These are phyloP conservation scores for Drosophila mettleri DNA, from an alignment of 2,888 invertebrate genomes.

Conservation along the genomic window DNA sequence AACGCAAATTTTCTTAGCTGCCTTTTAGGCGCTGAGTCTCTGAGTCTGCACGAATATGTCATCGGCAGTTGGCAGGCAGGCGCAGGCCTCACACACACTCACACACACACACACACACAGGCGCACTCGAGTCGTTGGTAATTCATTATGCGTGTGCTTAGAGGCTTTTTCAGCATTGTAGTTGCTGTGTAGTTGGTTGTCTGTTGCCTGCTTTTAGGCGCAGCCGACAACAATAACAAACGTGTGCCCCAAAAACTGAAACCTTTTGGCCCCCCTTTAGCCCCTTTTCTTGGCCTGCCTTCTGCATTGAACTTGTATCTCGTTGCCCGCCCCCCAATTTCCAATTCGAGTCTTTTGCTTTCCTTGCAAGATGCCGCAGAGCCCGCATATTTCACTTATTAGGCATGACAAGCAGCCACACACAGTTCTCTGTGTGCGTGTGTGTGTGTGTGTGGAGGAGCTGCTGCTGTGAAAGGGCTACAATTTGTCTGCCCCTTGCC, in stretches of 20 bases:
- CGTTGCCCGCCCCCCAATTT: slow-evolving; percentile 7
- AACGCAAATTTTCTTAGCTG: slow-evolving; percentile 83
- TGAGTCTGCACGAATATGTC: slow-evolving; percentile 82
- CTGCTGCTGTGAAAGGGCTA: slow-evolving; percentile 63
- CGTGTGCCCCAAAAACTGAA: slow-evolving; percentile 2
- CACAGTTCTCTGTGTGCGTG: not conserved
- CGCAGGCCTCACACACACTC: slow-evolving; percentile 18
- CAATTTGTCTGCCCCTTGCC: slow-evolving; percentile 45
- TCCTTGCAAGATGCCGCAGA: slow-evolving; percentile 71
- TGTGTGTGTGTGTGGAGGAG: slow-evolving; percentile 42
- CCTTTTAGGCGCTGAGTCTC: slow-evolving; percentile 75
- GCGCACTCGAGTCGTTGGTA: slow-evolving; percentile 60
- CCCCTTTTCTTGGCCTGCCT: slow-evolving; percentile 3
- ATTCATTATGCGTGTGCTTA: slow-evolving; percentile 82
- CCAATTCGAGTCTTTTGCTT: slow-evolving; percentile 54
- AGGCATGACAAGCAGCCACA: slow-evolving; percentile 41
- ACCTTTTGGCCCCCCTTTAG: slow-evolving; percentile 1
- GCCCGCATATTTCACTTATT: slow-evolving; percentile 70
- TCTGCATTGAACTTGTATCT: slow-evolving; percentile 12
- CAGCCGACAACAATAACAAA: slow-evolving; percentile 54
- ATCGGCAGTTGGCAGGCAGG: slow-evolving; percentile 67
- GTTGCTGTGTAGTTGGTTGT: slow-evolving; percentile 46
- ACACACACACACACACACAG: slow-evolving; percentile 11
- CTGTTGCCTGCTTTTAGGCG: slow-evolving; percentile 77
- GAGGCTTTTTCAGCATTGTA: slow-evolving; percentile 71